Percentiles rank a stretch among this genome's conserved stretches.
These are phyloP conservation scores for Gnathonemus echidnorhynchus DNA, from an alignment of 2,113 vertebrate genomes.

Conservation along the genomic window DNA sequence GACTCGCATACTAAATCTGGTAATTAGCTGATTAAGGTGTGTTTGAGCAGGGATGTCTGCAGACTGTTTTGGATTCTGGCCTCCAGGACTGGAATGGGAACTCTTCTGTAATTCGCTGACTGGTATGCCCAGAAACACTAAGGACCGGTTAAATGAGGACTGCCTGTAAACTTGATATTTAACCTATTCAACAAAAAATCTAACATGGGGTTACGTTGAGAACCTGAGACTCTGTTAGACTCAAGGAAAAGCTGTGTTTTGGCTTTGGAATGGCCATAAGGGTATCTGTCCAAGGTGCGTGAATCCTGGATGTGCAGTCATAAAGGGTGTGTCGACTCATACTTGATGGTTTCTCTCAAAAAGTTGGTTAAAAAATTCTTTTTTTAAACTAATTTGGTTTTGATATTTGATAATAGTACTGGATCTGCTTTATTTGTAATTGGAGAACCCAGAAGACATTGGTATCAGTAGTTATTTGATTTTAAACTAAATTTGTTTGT, in stretches of 20 bases:
- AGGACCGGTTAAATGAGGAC: neutral
- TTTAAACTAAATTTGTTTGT: neutral
- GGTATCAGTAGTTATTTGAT: neutral
- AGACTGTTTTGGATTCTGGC: too few species aligned
- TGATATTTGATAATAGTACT: neutral
- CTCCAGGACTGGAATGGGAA: neutral
- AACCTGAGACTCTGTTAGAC: neutral
- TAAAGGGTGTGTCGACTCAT: neutral
- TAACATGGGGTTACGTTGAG: neutral
- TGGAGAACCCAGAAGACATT: neutral
- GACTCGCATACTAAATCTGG: neutral
- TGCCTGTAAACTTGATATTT: neutral
- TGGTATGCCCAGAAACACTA: too few species aligned
- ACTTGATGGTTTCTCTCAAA: neutral
- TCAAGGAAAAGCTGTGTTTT: neutral
- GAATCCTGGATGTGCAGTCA: neutral
- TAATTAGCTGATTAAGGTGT: neutral
- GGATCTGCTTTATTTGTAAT: neutral
- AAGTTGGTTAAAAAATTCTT: neutral
- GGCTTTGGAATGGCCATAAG: neutral
- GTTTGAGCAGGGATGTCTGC: neutral
- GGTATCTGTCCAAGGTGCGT: neutral
- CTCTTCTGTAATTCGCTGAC: neutral
- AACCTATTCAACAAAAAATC: neutral
- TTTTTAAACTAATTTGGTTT: neutral